These are phyloP conservation scores for Lycia hirtaria DNA, from an alignment of 2,888 invertebrate species.

Conservation along the genomic window DNA sequence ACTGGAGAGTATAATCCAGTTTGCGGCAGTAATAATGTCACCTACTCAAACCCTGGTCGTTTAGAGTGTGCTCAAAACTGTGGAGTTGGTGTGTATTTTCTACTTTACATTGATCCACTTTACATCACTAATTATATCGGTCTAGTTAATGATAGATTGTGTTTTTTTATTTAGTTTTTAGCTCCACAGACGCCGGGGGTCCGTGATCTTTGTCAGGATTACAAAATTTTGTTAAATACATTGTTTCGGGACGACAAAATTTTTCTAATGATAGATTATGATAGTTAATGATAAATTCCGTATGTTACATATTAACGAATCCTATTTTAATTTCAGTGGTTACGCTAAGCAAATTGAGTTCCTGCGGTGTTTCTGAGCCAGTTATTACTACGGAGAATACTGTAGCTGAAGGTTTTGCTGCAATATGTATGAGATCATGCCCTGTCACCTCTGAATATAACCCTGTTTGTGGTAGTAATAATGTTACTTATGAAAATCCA, in stretches of 20 bases:
- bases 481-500: slow-evolving; percentile 65
- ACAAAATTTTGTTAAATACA: too few relatives aligned
- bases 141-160: too few relatives aligned
- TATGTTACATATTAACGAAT: background rate
- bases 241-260: too few relatives aligned
- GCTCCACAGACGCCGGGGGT: too few relatives aligned
- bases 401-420: background rate
- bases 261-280: too few relatives aligned
- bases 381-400: background rate
- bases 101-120: background rate
- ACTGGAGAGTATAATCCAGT: slow-evolving; percentile 73
- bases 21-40: slow-evolving; percentile 69
- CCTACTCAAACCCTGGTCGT: slow-evolving; percentile 66
- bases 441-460: slow-evolving; percentile 68
- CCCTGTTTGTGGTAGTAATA: slow-evolving; percentile 74
- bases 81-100: slow-evolving; percentile 63
- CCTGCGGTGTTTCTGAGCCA: background rate
- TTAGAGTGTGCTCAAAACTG: slow-evolving; percentile 68
- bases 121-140: too few relatives aligned
- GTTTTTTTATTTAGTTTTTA: too few relatives aligned
- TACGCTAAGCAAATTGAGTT: background rate
- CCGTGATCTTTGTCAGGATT: too few relatives aligned
- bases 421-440: slow-evolving; percentile 55
- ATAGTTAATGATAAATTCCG: too few relatives aligned
- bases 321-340: slow-evolving; percentile 3